Evolutionary conservation across 2,113 vertebrate species (phyloP).

Genomic region (Nesoenas mayeri): DNA sequence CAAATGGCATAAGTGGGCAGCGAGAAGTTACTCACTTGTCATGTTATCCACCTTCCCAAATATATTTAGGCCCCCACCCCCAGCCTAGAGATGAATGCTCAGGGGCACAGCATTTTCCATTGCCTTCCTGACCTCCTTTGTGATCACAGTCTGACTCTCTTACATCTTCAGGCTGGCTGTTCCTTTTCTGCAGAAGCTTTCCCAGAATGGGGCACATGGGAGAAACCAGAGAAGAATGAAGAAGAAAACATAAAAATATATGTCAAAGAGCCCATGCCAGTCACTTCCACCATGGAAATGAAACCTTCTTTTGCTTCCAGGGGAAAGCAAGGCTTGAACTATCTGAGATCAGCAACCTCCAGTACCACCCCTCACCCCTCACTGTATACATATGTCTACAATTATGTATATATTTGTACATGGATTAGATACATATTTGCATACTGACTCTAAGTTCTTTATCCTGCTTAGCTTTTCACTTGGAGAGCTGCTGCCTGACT

Average conservation of each 20-base stretch:
- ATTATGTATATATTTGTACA: neutral
- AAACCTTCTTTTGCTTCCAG: neutral
- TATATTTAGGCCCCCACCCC: neutral
- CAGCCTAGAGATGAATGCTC: neutral
- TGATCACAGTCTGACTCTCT: neutral
- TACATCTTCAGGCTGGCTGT: neutral
- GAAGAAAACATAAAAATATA: neutral
- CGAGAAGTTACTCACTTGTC: slow-evolving; percentile 27
- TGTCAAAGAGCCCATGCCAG: neutral
- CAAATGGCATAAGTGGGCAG: neutral
- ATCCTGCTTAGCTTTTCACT: neutral
- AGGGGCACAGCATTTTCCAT: neutral
- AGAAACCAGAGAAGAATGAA: neutral
- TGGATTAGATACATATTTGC: neutral
- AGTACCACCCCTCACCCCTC: neutral
- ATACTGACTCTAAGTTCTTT: neutral
- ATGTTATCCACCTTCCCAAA: neutral
- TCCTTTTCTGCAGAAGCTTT: neutral
- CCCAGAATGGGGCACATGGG: neutral
- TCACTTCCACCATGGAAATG: neutral
- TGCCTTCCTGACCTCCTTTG: neutral
- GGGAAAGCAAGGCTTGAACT: neutral
- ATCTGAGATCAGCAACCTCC: neutral
- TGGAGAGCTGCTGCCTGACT: neutral
- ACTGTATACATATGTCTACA: neutral